phyloP scores from a whole-genome alignment of 2,113 vertebrate species.

The Apodemus sylvaticus region DNA sequence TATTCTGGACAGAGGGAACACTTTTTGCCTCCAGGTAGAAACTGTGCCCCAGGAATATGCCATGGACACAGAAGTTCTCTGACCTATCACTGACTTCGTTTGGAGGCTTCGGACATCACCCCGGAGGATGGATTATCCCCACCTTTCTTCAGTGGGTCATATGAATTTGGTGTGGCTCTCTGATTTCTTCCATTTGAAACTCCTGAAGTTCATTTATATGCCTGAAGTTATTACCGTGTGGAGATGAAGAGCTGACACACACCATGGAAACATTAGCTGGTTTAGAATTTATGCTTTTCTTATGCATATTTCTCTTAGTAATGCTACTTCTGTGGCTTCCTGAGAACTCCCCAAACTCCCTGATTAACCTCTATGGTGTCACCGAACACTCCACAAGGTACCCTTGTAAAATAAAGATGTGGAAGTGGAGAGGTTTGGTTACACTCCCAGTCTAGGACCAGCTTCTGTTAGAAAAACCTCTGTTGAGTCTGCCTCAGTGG shows the following conservation, averaged over 20 bases:
- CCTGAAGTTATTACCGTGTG: not conserved
- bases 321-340: not conserved
- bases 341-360: not conserved
- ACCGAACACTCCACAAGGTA: not conserved
- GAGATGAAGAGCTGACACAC: not conserved
- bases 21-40: constrained; percentile 27
- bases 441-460: not conserved
- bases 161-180: not conserved
- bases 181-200: not conserved
- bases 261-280: constrained; percentile 17
- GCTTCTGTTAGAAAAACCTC: not conserved
- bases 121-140: not conserved
- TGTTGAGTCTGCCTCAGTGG: not conserved
- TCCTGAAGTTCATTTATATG: not conserved
- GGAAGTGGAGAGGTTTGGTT: not conserved
- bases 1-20: not conserved
- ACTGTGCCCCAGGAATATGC: not conserved
- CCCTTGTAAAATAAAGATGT: not conserved
- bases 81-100: not conserved
- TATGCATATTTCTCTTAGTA: constrained; percentile 2
- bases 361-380: not conserved
- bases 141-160: not conserved
- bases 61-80: not conserved
- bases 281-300: constrained; percentile 18
- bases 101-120: not conserved